These are phyloP conservation scores for Chironomus tentans DNA, from an alignment of 2,888 invertebrate genomes.

Conservation along the genomic window DNA sequence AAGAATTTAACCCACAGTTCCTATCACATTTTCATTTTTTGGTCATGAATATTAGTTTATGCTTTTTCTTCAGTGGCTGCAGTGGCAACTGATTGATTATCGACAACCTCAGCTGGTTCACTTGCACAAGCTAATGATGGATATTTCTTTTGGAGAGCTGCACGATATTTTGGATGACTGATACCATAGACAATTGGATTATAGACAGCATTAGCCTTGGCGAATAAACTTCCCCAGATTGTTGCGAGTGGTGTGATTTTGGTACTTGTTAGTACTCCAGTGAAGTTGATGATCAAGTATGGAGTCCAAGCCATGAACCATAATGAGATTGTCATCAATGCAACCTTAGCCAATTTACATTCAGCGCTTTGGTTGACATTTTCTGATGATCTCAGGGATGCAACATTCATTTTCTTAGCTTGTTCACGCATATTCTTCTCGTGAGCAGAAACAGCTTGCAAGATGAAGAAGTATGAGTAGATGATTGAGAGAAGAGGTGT, in stretches of 20 bases:
- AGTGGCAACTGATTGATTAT: slow-evolving; percentile 32
- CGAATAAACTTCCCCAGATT: slow-evolving; percentile 48
- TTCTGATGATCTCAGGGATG: slow-evolving; percentile 43
- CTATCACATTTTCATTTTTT: no score
- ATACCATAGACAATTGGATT: slow-evolving; percentile 53
- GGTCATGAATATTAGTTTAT: not conserved
- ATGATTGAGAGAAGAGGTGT: slow-evolving; percentile 48
- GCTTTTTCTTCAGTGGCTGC: slow-evolving; percentile 32
- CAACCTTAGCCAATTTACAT: slow-evolving; percentile 44
- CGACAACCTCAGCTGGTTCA: not conserved
- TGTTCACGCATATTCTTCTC: slow-evolving; percentile 45
- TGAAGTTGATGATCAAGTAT: slow-evolving; percentile 43
- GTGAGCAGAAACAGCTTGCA: slow-evolving; percentile 35
- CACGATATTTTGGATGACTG: slow-evolving; percentile 54
- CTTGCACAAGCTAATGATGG: slow-evolving; percentile 44
- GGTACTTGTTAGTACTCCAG: slow-evolving; percentile 39
- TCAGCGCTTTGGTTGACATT: slow-evolving; percentile 41
- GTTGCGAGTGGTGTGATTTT: slow-evolving; percentile 40
- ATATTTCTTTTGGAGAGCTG: slow-evolving; percentile 50
- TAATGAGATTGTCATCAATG: slow-evolving; percentile 47
- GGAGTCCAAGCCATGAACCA: slow-evolving; percentile 52
- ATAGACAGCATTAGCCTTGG: slow-evolving; percentile 51
- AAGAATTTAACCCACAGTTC: no score
- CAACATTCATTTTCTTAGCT: slow-evolving; percentile 48
- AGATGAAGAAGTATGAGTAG: slow-evolving; percentile 35